Evolutionary conservation across 2,113 vertebrate genomes (phyloP), one percentile per base, ranked within the genome.

Genomic region (Mungos mungo): DNA sequence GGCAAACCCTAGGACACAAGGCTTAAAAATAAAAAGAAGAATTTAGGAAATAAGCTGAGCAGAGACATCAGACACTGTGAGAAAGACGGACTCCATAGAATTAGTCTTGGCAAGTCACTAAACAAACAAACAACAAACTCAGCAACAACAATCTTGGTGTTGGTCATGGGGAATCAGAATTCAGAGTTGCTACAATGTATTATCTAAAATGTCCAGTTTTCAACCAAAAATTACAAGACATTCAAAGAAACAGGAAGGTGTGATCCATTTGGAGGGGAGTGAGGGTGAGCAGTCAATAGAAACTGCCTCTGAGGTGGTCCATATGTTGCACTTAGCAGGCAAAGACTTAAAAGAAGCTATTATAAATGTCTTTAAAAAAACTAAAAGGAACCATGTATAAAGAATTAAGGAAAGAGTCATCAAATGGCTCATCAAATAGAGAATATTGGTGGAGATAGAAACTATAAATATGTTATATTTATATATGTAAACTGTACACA

Each of bases 11-110:
- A 69, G 83, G 92, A 90, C 95, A 50, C 50, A 52, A 57, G 74
- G 38, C 27, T 96, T 92, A 81, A 96, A 95, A 94, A 91, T 60
- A 57, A 81, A 97, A 93, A n/a, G 9, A n/a, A 87, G 33, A 77
- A n/a, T 84, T 80, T 47, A 0, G 38, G 63, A 88, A 88, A 94
- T 18, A 85, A 94, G 50, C 5, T 35, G 47, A 79, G 54, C 63
- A 96, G 38, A 88, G 19, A 54, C 19, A 54, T 35, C 14, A 71
- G 79, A 84, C 12, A 25, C 25, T 71, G 25, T n/a, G 52, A 68
- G 54, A 35, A 91, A 93, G 41, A 80, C 33, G 82, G 76, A 89
- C 21, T 87, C 72, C 69, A 54, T 7, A 38, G 85, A 77, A 63
- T 90, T 38, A 88, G 57, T 60, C 57, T 19, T 4, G 35, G 45